phyloP scores from a whole-genome alignment of 2,888 invertebrate species.

The Masnerella sp. region DNA sequence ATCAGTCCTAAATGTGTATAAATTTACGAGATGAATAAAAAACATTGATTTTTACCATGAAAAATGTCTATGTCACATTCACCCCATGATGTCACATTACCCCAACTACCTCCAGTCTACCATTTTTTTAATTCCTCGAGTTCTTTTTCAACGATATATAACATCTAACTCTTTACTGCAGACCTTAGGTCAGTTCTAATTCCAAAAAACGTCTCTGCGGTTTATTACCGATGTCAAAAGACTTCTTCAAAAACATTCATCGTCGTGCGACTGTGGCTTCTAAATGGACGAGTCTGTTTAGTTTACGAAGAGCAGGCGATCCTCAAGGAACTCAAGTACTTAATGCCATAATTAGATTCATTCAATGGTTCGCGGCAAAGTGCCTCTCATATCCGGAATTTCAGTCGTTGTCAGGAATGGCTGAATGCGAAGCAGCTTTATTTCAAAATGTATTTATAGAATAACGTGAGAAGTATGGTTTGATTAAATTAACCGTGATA shows the following conservation, averaged over 20 bases:
- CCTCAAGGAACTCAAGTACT: conserved; percentile 31
- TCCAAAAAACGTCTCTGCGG: not conserved
- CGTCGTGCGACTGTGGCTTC: conserved; percentile 30
- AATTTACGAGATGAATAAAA: too few species aligned
- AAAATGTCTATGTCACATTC: too few species aligned
- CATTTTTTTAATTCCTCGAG: too few species aligned
- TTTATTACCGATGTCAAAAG: conserved; percentile 3
- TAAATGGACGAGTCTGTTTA: conserved; percentile 35
- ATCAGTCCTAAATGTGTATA: too few species aligned
- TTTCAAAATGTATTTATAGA: too few species aligned
- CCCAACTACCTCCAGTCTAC: too few species aligned
- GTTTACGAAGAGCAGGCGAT: conserved; percentile 22
- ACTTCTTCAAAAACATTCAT: conserved; percentile 5
- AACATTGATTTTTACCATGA: too few species aligned
- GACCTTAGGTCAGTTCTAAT: conserved; percentile 32
- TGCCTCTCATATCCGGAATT: conserved; percentile 20
- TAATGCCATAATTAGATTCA: conserved; percentile 44
- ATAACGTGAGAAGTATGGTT: too few species aligned
- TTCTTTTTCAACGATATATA: too few species aligned
- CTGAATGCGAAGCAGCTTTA: too few species aligned
- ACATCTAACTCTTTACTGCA: not conserved
- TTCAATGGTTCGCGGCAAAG: conserved; percentile 11
- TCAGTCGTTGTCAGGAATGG: not conserved
- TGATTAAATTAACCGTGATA: too few species aligned
- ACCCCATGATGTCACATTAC: too few species aligned